These are phyloP conservation scores for Butastur rufipennis DNA, from an alignment of 2,113 vertebrate species.

Conservation along the genomic window DNA sequence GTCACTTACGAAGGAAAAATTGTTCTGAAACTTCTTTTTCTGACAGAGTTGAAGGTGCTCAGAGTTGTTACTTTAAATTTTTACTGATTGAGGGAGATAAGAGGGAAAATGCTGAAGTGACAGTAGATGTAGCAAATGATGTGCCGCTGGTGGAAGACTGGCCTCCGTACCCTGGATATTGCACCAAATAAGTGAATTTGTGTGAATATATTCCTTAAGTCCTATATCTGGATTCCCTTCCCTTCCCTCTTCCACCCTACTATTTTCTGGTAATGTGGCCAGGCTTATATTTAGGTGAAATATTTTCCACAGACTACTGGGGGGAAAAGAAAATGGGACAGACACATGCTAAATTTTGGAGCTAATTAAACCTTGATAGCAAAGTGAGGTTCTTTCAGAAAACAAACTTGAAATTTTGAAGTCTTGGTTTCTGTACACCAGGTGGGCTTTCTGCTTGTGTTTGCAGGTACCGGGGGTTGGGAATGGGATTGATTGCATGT, in stretches of 20 bases:
- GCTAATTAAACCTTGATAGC: neutral
- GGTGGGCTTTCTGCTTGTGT: neutral
- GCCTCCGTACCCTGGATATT: neutral
- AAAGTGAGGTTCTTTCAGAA: neutral
- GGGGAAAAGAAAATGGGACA: neutral
- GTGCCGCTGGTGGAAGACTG: neutral
- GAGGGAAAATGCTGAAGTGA: neutral
- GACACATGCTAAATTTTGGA: neutral
- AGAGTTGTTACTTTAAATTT: neutral
- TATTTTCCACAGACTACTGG: neutral
- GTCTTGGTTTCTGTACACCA: neutral
- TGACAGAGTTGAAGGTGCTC: neutral
- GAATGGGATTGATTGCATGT: neutral
- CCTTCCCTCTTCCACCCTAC: neutral
- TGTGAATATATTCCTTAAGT: neutral
- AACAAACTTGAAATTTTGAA: neutral
- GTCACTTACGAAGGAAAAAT: neutral
- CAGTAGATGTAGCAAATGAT: neutral
- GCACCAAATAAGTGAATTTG: neutral
- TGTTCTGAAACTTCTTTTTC: neutral
- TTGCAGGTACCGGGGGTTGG: neutral
- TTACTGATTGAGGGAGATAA: neutral
- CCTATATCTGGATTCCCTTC: neutral
- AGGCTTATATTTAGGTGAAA: neutral
- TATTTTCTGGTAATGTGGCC: neutral